Conservation (phyloP, 2,888 invertebrate genomes). For the Aricia artaxerxes region DNA sequence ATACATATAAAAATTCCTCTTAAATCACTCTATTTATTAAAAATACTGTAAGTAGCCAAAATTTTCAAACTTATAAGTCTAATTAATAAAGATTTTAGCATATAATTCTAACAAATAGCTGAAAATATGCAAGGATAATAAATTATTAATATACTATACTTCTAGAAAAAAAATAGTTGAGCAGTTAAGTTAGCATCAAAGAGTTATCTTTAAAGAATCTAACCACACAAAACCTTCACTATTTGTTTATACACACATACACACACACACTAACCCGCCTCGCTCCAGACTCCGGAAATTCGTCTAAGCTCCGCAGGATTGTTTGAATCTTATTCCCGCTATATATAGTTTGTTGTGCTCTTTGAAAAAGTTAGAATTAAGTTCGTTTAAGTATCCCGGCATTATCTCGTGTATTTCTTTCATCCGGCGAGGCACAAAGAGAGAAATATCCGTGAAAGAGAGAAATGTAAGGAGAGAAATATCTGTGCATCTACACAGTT, state of each 20-base stretch:
- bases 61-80: too few species aligned
- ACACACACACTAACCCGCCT: background rate
- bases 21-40: too few species aligned
- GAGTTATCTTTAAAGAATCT: too few species aligned
- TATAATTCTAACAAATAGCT: too few species aligned
- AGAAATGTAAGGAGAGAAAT: too few species aligned
- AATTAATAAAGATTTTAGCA: too few species aligned
- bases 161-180: too few species aligned
- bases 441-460: background rate
- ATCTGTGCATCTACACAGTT: background rate
- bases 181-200: too few species aligned
- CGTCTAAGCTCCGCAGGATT: slow-evolving; percentile 12
- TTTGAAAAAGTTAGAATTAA: slow-evolving; percentile 29
- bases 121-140: too few species aligned
- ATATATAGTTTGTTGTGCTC: slow-evolving; percentile 7
- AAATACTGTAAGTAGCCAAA: too few species aligned
- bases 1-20: too few species aligned
- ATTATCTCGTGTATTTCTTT: slow-evolving; percentile 16
- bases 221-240: background rate
- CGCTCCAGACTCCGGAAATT: background rate
- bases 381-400: background rate
- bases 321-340: background rate
- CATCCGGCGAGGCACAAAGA: slow-evolving; percentile 5
- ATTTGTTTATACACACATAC: background rate
- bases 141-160: too few species aligned